phyloP scores from a whole-genome alignment of 2,888 invertebrate genomes.

The Aleiodes leptofemur region DNA sequence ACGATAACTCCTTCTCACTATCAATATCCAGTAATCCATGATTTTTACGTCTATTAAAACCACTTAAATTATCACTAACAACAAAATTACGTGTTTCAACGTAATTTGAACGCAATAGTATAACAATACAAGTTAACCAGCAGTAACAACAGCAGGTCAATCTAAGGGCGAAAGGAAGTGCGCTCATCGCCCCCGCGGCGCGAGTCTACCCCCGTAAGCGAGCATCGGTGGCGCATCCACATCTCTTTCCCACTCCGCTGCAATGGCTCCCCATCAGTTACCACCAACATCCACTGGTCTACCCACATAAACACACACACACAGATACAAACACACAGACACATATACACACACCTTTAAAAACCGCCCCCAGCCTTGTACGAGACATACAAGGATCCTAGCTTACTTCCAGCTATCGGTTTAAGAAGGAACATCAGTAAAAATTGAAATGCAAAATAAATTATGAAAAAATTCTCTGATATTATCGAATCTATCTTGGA shows the following conservation, averaged over 20 bases:
- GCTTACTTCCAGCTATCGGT: not conserved
- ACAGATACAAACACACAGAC: not conserved
- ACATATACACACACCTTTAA: constrained; percentile 22
- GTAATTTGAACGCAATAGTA: constrained; percentile 58
- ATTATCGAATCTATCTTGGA: no score
- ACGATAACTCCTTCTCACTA: not conserved
- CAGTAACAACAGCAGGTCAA: constrained; percentile 69
- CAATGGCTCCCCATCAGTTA: constrained; percentile 18
- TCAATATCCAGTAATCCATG: constrained; percentile 3
- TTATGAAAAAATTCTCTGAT: no score
- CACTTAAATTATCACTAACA: constrained; percentile 21
- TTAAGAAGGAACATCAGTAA: no score
- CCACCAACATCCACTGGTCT: constrained; percentile 18
- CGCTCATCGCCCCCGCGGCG: constrained; percentile 75
- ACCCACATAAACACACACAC: constrained; percentile 23
- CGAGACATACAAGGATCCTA: not conserved
- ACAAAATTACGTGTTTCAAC: constrained; percentile 18
- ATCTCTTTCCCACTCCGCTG: constrained; percentile 63
- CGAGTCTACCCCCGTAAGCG: constrained; percentile 69
- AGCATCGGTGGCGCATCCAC: constrained; percentile 74
- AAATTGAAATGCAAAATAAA: no score
- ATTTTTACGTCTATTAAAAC: not conserved
- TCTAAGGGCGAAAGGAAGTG: constrained; percentile 73
- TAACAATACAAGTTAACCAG: constrained; percentile 71
- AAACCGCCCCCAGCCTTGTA: not conserved